Evolutionary conservation across 2,888 invertebrate species (phyloP).

Genomic region (Taenaris catops): DNA sequence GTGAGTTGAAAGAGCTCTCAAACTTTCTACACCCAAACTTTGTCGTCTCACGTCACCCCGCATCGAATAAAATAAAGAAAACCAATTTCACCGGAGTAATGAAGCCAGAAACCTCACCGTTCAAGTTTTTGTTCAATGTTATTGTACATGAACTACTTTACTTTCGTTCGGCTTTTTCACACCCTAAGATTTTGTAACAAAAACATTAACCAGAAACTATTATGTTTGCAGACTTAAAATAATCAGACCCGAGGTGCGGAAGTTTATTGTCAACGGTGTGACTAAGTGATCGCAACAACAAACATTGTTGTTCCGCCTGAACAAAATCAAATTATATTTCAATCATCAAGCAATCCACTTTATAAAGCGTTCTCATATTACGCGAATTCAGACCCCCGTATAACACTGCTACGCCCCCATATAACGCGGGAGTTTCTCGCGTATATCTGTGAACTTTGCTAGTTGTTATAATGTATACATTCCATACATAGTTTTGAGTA

Average conservation of each 20-base stretch:
- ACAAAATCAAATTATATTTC: no score
- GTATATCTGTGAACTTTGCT: no score
- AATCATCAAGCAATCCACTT: no score
- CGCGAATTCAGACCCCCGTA: no score
- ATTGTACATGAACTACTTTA: constrained; percentile 12
- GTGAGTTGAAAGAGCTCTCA: constrained; percentile 10
- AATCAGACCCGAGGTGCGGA: background rate
- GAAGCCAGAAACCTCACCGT: constrained; percentile 17
- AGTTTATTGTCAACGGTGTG: background rate
- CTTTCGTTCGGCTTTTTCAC: constrained; percentile 2
- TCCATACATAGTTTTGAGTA: no score
- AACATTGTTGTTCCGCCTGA: no score
- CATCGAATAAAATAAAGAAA: constrained; percentile 20
- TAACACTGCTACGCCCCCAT: no score
- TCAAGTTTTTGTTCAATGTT: constrained; percentile 15
- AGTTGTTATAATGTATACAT: no score
- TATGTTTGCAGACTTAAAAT: background rate
- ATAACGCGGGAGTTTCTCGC: no score
- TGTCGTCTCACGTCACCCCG: constrained; percentile 13
- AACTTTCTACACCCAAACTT: constrained; percentile 16
- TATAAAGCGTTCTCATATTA: no score
- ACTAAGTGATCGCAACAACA: no score
- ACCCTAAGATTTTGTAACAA: constrained; percentile 1
- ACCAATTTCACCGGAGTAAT: constrained; percentile 18
- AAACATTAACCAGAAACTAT: background rate